Conservation (phyloP, 2,113 vertebrate genomes). For the Pipa parva region DNA sequence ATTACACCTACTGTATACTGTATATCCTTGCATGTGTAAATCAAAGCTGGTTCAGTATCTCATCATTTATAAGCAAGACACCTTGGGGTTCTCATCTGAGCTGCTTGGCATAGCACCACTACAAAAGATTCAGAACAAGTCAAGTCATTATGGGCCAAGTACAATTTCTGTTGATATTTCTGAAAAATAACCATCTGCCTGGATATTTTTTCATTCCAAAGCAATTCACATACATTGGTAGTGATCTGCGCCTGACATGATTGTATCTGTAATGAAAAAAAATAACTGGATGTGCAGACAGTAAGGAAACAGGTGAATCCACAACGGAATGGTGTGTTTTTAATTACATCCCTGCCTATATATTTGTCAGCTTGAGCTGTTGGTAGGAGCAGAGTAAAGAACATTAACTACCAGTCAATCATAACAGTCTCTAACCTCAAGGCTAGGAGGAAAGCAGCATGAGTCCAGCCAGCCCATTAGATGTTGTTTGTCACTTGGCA, state of each 20-base stretch:
- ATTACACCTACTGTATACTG: too few species aligned
- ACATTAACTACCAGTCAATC: not conserved
- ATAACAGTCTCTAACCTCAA: not conserved
- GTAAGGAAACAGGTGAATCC: not conserved
- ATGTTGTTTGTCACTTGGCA: not conserved
- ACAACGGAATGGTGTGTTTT: not conserved
- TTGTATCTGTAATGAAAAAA: slow-evolving; percentile 46
- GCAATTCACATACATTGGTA: not conserved
- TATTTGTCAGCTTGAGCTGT: slow-evolving; percentile 2
- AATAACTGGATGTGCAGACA: slow-evolving; percentile 24
- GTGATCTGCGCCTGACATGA: slow-evolving; percentile 47
- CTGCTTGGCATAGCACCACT: too few species aligned
- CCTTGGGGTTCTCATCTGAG: too few species aligned
- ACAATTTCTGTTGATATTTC: not conserved
- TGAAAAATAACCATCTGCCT: not conserved
- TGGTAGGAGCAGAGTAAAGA: slow-evolving; percentile 1
- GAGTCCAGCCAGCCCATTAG: not conserved
- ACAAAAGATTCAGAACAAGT: too few species aligned
- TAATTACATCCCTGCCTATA: not conserved
- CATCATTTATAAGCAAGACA: too few species aligned
- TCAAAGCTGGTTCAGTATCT: too few species aligned
- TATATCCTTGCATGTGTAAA: too few species aligned
- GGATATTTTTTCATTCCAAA: not conserved
- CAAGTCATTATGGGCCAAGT: too few species aligned
- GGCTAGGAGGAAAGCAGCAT: not conserved